Percentiles rank a stretch among this genome's conserved stretches.
Evolutionary conservation across 2,113 vertebrate genomes (phyloP).

Genomic region (Noctilio leporinus): DNA sequence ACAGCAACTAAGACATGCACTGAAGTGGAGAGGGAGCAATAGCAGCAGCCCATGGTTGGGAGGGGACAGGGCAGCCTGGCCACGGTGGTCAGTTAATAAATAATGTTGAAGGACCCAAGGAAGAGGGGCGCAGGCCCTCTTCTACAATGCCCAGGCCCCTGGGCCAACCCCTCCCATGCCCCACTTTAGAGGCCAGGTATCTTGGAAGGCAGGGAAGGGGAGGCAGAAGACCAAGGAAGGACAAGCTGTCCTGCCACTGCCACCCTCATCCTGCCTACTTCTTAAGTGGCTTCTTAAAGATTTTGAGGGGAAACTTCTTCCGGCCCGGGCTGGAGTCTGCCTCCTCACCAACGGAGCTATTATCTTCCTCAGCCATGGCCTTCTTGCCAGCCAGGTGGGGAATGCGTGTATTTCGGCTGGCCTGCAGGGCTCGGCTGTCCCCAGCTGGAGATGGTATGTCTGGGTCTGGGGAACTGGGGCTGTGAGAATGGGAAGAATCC

Average conservation of each 20-base stretch:
- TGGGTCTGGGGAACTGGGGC: slow-evolving; percentile 93
- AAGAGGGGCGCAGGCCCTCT: slow-evolving; percentile 15
- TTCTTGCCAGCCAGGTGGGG: slow-evolving; percentile 95
- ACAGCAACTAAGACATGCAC: slow-evolving; percentile 70
- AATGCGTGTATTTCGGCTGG: slow-evolving; percentile 85
- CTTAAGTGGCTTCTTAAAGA: slow-evolving; percentile 95
- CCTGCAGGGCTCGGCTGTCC: slow-evolving; percentile 78
- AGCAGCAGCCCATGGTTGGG: slow-evolving; percentile 42
- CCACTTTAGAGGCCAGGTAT: slow-evolving; percentile 23
- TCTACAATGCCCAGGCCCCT: slow-evolving; percentile 57
- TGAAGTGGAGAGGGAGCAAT: slow-evolving; percentile 52
- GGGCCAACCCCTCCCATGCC: slow-evolving; percentile 19
- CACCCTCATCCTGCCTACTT: slow-evolving; percentile 80
- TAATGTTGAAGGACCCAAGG: slow-evolving; percentile 71
- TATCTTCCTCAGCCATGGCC: slow-evolving; percentile 91
- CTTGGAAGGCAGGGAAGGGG: not conserved
- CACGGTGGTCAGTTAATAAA: slow-evolving; percentile 77
- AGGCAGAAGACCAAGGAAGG: slow-evolving; percentile 45
- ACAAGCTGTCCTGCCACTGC: slow-evolving; percentile 47
- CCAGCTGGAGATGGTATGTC: slow-evolving; percentile 88
- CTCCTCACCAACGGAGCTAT: slow-evolving; percentile 91
- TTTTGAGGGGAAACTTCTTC: slow-evolving; percentile 97
- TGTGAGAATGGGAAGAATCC: slow-evolving; percentile 92
- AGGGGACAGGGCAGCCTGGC: slow-evolving; percentile 55
- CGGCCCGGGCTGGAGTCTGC: slow-evolving; percentile 89